Conservation (phyloP, 2,113 vertebrate genomes). For the Tauraco erythrolophus region DNA sequence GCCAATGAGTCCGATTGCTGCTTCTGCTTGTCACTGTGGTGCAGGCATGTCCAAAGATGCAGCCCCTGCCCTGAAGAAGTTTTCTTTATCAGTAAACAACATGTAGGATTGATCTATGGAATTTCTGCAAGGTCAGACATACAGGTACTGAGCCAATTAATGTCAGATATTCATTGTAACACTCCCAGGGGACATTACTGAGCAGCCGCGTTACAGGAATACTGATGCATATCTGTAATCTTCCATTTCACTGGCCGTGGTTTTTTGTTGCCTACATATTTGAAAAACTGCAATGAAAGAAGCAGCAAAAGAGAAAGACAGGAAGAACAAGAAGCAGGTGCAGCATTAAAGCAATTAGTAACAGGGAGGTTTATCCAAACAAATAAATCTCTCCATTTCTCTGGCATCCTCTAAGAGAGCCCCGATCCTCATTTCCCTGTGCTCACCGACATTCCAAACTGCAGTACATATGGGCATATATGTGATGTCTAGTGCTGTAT, state of each 20-base stretch:
- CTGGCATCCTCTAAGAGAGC: neutral
- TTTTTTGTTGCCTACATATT: slow-evolving; percentile 59
- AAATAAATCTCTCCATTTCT: neutral
- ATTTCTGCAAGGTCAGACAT: slow-evolving; percentile 76
- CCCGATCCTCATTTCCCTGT: neutral
- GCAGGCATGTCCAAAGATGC: neutral
- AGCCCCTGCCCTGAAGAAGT: slow-evolving; percentile 9
- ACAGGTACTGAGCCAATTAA: slow-evolving; percentile 78
- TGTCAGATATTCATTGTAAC: slow-evolving; percentile 73
- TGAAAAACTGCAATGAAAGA: slow-evolving; percentile 23
- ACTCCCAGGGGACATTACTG: slow-evolving; percentile 69
- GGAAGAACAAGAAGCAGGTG: neutral
- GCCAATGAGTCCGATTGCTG: neutral
- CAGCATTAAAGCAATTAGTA: slow-evolving; percentile 10
- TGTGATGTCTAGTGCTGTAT: slow-evolving; percentile 40
- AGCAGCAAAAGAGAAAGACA: neutral
- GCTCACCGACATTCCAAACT: slow-evolving; percentile 22
- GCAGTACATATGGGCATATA: neutral
- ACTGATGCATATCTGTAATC: slow-evolving; percentile 77
- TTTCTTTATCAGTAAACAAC: slow-evolving; percentile 32
- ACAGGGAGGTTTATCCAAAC: neutral
- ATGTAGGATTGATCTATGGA: slow-evolving; percentile 51
- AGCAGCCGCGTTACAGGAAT: slow-evolving; percentile 70
- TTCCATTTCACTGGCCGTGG: slow-evolving; percentile 58
- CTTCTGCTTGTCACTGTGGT: neutral